Base-by-base conservation (phyloP, 1,140 invertebrate genomes). In the Pachypeltis micranthus region DNA sequence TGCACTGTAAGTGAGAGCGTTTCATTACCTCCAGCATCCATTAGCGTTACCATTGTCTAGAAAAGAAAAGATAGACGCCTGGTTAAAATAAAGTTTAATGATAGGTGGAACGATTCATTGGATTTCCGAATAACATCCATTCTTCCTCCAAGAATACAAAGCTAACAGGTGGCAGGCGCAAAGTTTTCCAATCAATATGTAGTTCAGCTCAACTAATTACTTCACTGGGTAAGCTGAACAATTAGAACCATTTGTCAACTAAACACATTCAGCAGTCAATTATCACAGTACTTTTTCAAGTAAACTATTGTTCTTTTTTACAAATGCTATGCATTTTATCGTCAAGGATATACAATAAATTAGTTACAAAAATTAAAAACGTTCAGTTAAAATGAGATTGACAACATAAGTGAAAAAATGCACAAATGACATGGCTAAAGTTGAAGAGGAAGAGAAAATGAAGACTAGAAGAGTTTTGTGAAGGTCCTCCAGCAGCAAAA, bases 11-110 rank as follows among this genome's bases (percentile, higher is more conserved):
- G 62, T 14, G 61, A 63, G 57, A 67, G 63, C 39, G 56, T 44
- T 55, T 69, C 66, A 21, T 57, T 58, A n/a, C 57, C 58, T 23
- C 63, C 34, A 12, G 69, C 65, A 26, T 69, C 69, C 68, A 69
- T 70, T 59, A 70, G 61, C 10, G 65, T 68, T 21, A 67, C 68
- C 65, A 67, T 68, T 19, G 14, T 63, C 44, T 56, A 51, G 27
- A 2, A 47, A 23, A 7, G n/a, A 47, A 47, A n/a, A 25, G n/a
- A 2, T 26, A 61, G 27, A 24, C 4, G 21, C 19, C 16, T 7
- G 51, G 4, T 16, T 16, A 3, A 61, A 14, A 2, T 47, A 21
- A 47, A 25, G n/a, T n/a, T 10, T 28, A 29, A 23, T 14, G 16
- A 47, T n/a, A 24, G 2, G 1, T 19, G 19, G 28, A 21, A n/a